Conservation (phyloP, 2,888 invertebrate species). For the Synergus laeviventris region DNA sequence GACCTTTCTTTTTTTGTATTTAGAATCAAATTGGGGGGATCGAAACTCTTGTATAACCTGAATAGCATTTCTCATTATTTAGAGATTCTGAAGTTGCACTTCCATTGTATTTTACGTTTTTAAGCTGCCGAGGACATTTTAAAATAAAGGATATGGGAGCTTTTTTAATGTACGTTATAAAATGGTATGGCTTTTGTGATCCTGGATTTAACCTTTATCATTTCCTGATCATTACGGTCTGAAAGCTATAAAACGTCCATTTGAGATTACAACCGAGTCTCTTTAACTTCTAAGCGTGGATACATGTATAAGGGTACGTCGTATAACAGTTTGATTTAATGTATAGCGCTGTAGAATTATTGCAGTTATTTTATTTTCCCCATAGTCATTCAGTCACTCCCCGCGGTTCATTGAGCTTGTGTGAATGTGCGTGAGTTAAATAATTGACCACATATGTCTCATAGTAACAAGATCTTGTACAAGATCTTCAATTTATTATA, state of each 20-base stretch:
- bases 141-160: too few species aligned
- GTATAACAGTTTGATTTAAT: slow-evolving; percentile 38
- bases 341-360: slow-evolving; percentile 2
- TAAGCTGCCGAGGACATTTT: too few species aligned
- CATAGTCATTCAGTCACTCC: slow-evolving; percentile 18
- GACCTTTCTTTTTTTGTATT: too few species aligned
- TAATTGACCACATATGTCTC: slow-evolving; percentile 34
- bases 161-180: background rate
- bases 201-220: background rate
- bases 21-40: too few species aligned
- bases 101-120: too few species aligned
- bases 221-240: slow-evolving; percentile 25
- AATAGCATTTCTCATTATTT: too few species aligned
- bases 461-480: slow-evolving; percentile 8
- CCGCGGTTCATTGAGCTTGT: slow-evolving; percentile 8
- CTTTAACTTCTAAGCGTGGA: slow-evolving; percentile 1
- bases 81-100: too few species aligned
- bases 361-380: slow-evolving; percentile 17
- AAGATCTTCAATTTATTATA: slow-evolving; percentile 18
- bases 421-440: slow-evolving; percentile 19
- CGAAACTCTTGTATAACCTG: too few species aligned
- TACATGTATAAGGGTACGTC: slow-evolving; percentile 20
- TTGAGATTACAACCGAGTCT: background rate
- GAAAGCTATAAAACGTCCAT: slow-evolving; percentile 19
- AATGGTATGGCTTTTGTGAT: background rate